Base-by-base conservation (phyloP, 1,140 invertebrate species). In the Drosophila orena region DNA sequence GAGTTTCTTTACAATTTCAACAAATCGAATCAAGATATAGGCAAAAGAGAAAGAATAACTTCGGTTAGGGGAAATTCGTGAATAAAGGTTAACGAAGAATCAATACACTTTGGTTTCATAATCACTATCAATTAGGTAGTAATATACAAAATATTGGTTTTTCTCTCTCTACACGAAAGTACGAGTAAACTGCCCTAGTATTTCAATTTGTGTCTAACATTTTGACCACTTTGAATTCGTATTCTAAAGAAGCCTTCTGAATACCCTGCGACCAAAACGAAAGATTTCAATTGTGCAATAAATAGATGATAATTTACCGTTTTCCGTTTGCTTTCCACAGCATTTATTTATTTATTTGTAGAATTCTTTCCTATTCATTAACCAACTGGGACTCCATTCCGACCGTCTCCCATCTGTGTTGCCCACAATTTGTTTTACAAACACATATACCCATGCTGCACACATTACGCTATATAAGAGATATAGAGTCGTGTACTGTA, bases 281-380 rank as follows among this genome's bases (percentile, higher is more conserved):
- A 30, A 61, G 14, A 37, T 64, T 43, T 62, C 10, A 24, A 49
- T 56, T 64, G 44, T 50, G 52, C 17, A 65, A 65, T 30, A 65
- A 47, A 58, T 65, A 40, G 34, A 35, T 58, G 15, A 65, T 49
- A 27, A 42, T 65, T 65, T 65, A 55, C 60, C 50, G 52, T 57
- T 56, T 53, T 17, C 58, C 54, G n/a, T 30, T 72, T 69, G 40
- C 42, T 38, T 53, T 22, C 43, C 52, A 49, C 35, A 46, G 20
- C 42, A 60, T 53, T 42, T 72, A 50, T 56, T 74, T 74, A 61
- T 74, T 59, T 59, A 42, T 70, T 55, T 55, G 44, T 72, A 71
- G 50, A 62, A 64, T 64, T 74, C 50, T 56, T 74, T 74, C 24
- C 69, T 74, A 70, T 74, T 74, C 69, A 74, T 74, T 74, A 74